Evolutionary conservation across 2,888 invertebrate genomes (phyloP), one percentile per base, ranked within the genome.

Genomic region (Argyra leucocephala): DNA sequence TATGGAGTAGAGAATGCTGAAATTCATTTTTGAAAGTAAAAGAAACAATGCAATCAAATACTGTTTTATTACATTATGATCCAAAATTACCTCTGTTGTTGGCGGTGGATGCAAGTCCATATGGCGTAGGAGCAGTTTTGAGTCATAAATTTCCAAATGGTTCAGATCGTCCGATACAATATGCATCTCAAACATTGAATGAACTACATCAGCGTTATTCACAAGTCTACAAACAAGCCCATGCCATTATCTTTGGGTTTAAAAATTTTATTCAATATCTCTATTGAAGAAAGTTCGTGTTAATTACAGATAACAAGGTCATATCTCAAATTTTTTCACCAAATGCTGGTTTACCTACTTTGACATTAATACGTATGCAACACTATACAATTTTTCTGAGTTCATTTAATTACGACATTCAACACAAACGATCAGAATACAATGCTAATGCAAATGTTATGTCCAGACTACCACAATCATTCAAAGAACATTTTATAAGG

Each of bases 191-290:
- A 71, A 76, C 70, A 59, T 71, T 73, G 65, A 72, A 60, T 67
- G 70, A 63, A 62, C 70, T 71, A 3, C 70, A 78, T 63, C 70
- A 71, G 66, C 68, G 69, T 48, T 73, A 75, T 67, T 76, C 67
- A 18, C 70, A 72, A 63, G 66, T 72, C 6, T 73, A 74, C 61
- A 68, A 69, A 12, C 72, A 74, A 70, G 78, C 75, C 0, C 71
- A 76, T n/a, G 72, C 74, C 4, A 70, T 79, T 7, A 69, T 76
- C 23, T 80, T 70, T 66, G 76, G 73, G 1, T 70, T 79, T 1
- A 70, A 71, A 24, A 74, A 74, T 68, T 81, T 81, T 69, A 73
- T 76, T 66, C 71, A 75, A 15, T 81, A 76, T 68, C 24, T 80
- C 1, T 74, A 70, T 67, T 79, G 78, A 6, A 66, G 74, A 2